These are phyloP conservation scores for Paguma larvata DNA, from an alignment of 2,797 vertebrate genomes.

Conservation along the genomic window DNA sequence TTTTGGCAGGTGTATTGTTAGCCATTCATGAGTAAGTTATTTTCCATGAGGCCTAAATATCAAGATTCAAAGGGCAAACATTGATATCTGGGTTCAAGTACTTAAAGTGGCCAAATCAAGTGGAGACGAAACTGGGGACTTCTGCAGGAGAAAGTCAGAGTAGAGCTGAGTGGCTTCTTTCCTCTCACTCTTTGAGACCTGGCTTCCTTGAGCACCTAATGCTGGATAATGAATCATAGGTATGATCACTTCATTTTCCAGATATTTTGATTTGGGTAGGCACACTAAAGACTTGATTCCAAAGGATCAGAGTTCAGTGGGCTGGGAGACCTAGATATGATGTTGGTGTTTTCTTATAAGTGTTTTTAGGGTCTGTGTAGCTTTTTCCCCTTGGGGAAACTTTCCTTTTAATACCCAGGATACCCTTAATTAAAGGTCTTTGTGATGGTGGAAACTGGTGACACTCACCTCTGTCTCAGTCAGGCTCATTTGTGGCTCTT, in stretches of 20 bases:
- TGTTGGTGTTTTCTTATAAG: neutral
- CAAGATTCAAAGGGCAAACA: neutral
- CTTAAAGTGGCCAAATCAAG: neutral
- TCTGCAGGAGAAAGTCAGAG: neutral
- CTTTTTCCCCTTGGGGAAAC: neutral
- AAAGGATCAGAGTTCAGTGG: neutral
- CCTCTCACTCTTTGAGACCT: neutral
- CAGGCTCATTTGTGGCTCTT: neutral
- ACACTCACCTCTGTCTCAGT: neutral
- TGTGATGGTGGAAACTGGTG: neutral
- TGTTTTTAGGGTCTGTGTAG: neutral
- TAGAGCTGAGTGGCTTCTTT: neutral
- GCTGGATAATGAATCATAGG: neutral
- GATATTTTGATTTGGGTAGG: neutral
- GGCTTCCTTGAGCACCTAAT: neutral
- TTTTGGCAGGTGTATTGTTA: constrained; percentile 51
- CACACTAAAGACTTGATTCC: neutral
- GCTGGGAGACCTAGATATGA: neutral
- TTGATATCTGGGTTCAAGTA: accelerated
- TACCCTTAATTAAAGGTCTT: neutral
- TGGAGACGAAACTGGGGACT: neutral
- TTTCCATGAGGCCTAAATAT: constrained; percentile 2
- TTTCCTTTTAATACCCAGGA: neutral
- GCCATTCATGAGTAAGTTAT: neutral
- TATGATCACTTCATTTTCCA: neutral